Base-by-base conservation (phyloP, 2,113 vertebrate species). In the Psettodes erumei region DNA sequence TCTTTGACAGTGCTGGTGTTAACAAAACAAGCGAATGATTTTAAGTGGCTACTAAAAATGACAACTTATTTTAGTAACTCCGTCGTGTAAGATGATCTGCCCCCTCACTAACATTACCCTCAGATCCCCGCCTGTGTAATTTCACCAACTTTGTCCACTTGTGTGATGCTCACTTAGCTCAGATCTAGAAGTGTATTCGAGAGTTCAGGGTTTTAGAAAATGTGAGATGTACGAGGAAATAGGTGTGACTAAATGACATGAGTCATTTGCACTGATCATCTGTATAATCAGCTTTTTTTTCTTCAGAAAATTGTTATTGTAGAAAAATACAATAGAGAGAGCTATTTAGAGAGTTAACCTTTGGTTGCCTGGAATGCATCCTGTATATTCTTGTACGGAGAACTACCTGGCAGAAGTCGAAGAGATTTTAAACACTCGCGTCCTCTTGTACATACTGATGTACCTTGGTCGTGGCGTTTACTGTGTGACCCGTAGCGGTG, bases 181-280 rank as follows among this genome's bases (percentile, higher is more conserved):
- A 76, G 75, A 82, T 83, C 77, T 89, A 79, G 73, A 83, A 78
- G 87, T 89, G 81, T 79, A 77, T 61, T n/a, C 9, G 27, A 75
- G 48, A 72, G 60, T 87, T 89, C 70, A 84, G 77, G 80, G 71
- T 88, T 89, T 69, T 83, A 75, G 56, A n/a, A 84, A 82, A 67
- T 63, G 56, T 71, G 48, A 79, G 45, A 60, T 61, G 67, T 79
- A 71, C 48, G 74, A 82, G 35, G 69, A 60, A 79, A 70, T 77
- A 64, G 50, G 62, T 78, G 80, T 64, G 76, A 81, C 68, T 82
- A 84, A 77, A 86, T 73, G 86, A 80, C 71, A 59, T 76, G n/a
- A 72, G 86, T 90, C 83, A 83, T 82, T 83, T 86, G 88, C 91
- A 92, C 89, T 91, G 86, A 91, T 90, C 70, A 63, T 86, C 73